These are phyloP conservation scores for Mohoua ochrocephala DNA, from an alignment of 2,113 vertebrate genomes.

Conservation along the genomic window DNA sequence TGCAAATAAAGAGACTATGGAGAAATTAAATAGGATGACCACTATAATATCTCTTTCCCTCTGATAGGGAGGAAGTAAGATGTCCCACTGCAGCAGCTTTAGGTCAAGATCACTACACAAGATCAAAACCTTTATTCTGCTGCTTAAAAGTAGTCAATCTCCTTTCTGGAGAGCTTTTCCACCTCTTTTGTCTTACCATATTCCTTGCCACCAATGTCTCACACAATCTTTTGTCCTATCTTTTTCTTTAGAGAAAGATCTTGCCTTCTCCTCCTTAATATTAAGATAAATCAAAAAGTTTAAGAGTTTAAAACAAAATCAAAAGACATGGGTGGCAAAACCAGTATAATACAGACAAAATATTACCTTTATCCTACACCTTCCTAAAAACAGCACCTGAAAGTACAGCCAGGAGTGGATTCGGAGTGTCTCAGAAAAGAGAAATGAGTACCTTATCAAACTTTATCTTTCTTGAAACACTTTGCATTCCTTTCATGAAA, in stretches of 20 bases:
- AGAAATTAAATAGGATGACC: not conserved
- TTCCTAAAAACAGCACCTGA: not conserved
- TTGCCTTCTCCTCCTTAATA: not conserved
- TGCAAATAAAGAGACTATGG: not conserved
- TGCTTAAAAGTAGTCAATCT: not conserved
- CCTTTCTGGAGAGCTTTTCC: not conserved
- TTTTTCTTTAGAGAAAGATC: not conserved
- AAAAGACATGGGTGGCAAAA: not conserved
- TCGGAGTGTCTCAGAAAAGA: not conserved
- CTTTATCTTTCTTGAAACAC: not conserved
- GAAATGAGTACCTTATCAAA: not conserved
- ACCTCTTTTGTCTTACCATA: not conserved
- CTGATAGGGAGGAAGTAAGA: not conserved
- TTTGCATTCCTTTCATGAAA: not conserved
- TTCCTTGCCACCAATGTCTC: not conserved
- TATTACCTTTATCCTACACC: not conserved
- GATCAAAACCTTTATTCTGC: not conserved
- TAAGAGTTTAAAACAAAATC: not conserved
- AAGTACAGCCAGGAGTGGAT: not conserved
- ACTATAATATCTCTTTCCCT: not conserved
- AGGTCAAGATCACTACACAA: not conserved
- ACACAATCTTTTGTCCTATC: not conserved
- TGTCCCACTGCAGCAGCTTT: not conserved
- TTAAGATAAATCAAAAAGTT: not conserved
- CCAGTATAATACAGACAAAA: not conserved